Conservation (phyloP, 1,140 invertebrate genomes). For the Hesperophylax magnus region DNA sequence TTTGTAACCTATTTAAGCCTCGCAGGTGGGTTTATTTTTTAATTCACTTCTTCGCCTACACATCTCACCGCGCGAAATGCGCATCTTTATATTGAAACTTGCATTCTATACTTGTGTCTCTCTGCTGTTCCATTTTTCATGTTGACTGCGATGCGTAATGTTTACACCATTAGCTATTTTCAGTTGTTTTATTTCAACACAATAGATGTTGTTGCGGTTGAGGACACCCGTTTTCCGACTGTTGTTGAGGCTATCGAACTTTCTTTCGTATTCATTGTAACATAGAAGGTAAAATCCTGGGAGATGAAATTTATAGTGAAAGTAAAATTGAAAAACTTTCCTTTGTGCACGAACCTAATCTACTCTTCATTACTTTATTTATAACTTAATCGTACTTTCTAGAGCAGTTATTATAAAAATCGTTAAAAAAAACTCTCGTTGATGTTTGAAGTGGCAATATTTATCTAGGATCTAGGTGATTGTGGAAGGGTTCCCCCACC, state of each 20-base stretch:
- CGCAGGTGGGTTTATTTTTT: conserved; percentile 33
- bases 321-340: neutral
- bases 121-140: neutral
- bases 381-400: too few species aligned
- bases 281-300: too few species aligned
- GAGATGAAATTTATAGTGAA: too few species aligned
- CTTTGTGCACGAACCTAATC: neutral
- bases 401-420: too few species aligned
- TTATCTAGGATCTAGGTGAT: too few species aligned
- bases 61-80: conserved; percentile 25
- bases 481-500: too few species aligned
- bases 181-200: neutral
- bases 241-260: too few species aligned
- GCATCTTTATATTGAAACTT: neutral
- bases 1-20: conserved; percentile 37
- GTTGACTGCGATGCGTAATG: neutral
- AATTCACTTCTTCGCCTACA: conserved; percentile 1
- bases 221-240: too few species aligned
- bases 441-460: too few species aligned
- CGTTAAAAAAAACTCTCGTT: too few species aligned
- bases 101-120: neutral
- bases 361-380: neutral
- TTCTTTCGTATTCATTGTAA: too few species aligned
- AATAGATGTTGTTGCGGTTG: too few species aligned
- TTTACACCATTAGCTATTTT: conserved; percentile 8